phyloP scores from a whole-genome alignment of 2,113 vertebrate species.

The Myocastor coypus region DNA sequence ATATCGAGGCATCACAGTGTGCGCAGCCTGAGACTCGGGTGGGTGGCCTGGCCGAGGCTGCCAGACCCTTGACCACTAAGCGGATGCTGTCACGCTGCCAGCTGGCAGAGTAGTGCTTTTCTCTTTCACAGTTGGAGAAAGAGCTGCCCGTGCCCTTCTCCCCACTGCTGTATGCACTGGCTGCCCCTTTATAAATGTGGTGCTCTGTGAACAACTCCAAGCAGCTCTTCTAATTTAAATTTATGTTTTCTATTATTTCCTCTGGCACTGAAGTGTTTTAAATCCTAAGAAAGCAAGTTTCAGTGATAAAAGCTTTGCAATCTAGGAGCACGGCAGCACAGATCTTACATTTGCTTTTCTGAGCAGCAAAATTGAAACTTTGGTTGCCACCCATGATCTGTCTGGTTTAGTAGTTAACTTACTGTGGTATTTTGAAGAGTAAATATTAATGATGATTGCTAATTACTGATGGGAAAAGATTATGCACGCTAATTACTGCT shows the following conservation, averaged over 20 bases:
- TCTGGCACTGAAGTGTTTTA: not conserved
- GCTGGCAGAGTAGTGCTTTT: not conserved
- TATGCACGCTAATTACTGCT: not conserved
- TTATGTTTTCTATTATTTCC: not conserved
- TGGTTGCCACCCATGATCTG: not conserved
- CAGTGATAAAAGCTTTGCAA: not conserved
- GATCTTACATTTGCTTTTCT: not conserved
- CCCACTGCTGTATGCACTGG: not conserved
- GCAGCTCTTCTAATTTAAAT: not conserved
- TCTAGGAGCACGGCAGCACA: accelerated
- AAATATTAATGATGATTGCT: not conserved
- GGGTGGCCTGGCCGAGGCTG: not conserved
- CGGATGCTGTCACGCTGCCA: not conserved
- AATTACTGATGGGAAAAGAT: not conserved
- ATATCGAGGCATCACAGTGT: not conserved
- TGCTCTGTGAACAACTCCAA: not conserved
- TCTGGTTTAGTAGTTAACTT: not conserved
- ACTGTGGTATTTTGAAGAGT: not conserved
- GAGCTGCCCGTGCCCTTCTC: not conserved
- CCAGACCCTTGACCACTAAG: accelerated
- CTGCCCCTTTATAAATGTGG: not conserved
- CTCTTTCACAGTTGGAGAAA: not conserved
- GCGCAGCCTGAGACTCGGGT: not conserved
- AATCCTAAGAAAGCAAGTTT: not conserved
- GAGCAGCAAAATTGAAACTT: not conserved